A percentile compares a stretch with the other conserved stretches of the same genome.
Evolutionary conservation across 2,797 vertebrate genomes (phyloP).

Genomic region (Hydrophis major): DNA sequence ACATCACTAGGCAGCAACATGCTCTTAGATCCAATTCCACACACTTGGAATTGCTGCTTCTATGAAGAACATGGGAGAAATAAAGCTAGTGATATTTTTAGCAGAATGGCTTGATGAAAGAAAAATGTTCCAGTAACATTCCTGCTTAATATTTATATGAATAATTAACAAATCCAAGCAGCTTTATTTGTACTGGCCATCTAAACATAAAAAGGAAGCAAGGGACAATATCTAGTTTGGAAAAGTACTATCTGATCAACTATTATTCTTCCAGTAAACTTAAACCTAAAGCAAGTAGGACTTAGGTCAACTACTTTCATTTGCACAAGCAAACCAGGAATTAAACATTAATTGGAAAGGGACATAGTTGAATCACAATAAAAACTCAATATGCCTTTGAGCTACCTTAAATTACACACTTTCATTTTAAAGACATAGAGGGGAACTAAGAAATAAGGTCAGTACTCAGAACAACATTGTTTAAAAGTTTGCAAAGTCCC

Average conservation of each 20-base stretch:
- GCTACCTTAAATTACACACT: background rate
- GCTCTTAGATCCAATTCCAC: background rate
- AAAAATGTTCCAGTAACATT: background rate
- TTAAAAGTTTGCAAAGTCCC: constrained; percentile 10
- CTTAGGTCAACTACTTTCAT: background rate
- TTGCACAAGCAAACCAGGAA: background rate
- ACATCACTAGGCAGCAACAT: background rate
- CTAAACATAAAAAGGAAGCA: background rate
- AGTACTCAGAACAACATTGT: fast-evolving
- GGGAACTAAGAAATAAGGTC: constrained; percentile 33
- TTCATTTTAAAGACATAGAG: background rate
- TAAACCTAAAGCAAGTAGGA: background rate
- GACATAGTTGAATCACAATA: background rate
- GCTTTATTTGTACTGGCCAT: background rate
- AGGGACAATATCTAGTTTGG: background rate
- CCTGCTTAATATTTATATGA: background rate
- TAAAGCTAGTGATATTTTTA: background rate
- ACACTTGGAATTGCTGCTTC: background rate
- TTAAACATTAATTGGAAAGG: background rate
- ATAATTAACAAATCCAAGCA: background rate
- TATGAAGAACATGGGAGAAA: background rate
- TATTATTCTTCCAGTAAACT: background rate
- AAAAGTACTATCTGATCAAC: background rate
- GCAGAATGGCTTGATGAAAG: background rate
- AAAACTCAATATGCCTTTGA: background rate